A percentile compares a stretch with the other conserved stretches of the same genome.
Conservation (phyloP, 1,140 invertebrate genomes). For the Sarcophaga peregrina region DNA sequence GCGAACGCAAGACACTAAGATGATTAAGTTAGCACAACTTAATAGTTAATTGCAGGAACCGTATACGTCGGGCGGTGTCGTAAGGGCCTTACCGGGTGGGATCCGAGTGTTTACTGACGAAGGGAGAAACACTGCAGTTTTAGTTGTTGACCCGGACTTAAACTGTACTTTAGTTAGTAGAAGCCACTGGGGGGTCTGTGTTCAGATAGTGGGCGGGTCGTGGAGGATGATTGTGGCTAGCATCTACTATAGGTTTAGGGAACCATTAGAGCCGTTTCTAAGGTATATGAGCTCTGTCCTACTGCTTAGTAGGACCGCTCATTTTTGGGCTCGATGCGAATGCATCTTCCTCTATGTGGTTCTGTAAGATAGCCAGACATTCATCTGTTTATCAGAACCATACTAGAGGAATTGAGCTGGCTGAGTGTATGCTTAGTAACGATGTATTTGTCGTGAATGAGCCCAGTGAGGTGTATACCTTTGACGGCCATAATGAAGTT, state of each 20-base stretch:
- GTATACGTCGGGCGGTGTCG: neutral
- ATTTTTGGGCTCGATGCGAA: slow-evolving; percentile 41
- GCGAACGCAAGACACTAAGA: slow-evolving; percentile 18
- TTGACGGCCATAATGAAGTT: too few relatives aligned
- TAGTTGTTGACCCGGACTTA: slow-evolving; percentile 8
- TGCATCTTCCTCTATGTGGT: slow-evolving; percentile 41
- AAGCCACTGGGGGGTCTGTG: neutral
- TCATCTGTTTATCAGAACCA: too few relatives aligned
- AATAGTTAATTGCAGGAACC: slow-evolving; percentile 40
- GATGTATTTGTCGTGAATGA: slow-evolving; percentile 30
- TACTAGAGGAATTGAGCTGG: slow-evolving; percentile 19
- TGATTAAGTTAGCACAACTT: neutral
- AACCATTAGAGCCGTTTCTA: slow-evolving; percentile 38
- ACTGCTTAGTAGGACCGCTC: slow-evolving; percentile 28
- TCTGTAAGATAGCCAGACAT: slow-evolving; percentile 20
- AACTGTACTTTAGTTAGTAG: neutral
- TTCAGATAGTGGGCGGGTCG: neutral
- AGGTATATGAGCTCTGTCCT: slow-evolving; percentile 38
- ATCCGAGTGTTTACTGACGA: slow-evolving; percentile 21
- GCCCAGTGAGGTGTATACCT: slow-evolving; percentile 43
- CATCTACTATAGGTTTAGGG: slow-evolving; percentile 44
- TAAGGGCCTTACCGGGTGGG: neutral
- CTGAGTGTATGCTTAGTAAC: neutral
- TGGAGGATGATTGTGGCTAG: slow-evolving; percentile 35
- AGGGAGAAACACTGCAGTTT: slow-evolving; percentile 5